Conservation (phyloP, 2,888 invertebrate species). For the Cyclophora punctaria region DNA sequence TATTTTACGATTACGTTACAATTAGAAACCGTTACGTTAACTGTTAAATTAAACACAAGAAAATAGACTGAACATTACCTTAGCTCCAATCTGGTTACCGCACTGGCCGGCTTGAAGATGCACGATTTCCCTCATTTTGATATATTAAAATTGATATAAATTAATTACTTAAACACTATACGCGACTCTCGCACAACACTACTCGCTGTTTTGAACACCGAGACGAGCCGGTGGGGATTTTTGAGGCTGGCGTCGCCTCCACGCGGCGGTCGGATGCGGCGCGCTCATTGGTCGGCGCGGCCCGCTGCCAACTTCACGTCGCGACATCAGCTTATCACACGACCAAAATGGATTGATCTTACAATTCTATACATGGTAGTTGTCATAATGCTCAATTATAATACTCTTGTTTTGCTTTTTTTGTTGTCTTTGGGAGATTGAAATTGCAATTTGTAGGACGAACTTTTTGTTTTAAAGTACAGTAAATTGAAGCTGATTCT, state of each 20-base stretch:
- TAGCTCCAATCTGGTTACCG: constrained; percentile 87
- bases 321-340: constrained; percentile 33
- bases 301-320: constrained; percentile 45
- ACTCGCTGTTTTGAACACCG: constrained; percentile 60
- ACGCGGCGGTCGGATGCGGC: constrained; percentile 38
- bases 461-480: no score
- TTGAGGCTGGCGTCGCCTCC: constrained; percentile 68
- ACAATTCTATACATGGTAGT: constrained; percentile 42
- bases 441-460: no score
- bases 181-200: constrained; percentile 63
- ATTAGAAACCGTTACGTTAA: background rate
- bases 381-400: background rate
- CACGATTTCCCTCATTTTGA: constrained; percentile 87
- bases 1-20: background rate
- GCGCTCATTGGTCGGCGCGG: constrained; percentile 47
- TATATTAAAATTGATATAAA: constrained; percentile 55
- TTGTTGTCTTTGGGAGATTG: background rate
- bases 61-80: constrained; percentile 37
- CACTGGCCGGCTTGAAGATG: constrained; percentile 89
- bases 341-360: constrained; percentile 40
- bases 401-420: background rate
- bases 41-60: constrained; percentile 7
- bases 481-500: no score
- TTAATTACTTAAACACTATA: constrained; percentile 58
- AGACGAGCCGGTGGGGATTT: constrained; percentile 53